Evolutionary conservation across 2,888 invertebrate species (phyloP), one percentile per base, ranked within the genome.

Genomic region (Euclidia mi): DNA sequence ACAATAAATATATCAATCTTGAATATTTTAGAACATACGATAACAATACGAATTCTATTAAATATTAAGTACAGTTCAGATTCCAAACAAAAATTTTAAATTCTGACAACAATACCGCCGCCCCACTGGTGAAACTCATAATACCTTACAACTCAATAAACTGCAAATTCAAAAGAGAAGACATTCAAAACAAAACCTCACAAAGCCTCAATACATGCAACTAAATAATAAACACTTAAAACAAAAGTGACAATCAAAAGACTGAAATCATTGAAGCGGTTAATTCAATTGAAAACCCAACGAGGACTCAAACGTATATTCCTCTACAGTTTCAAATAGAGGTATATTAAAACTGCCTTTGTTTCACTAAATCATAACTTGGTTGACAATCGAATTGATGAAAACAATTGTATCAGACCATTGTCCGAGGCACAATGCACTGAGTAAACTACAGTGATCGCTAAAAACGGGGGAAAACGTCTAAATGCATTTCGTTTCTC

Each of bases 371-470:
- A 72, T 76, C 70, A 76, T 63, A 72, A 63, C 70, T 63, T 50
- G 56, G 68, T 72, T 63, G 63, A 76, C 73, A 73, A 73, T 76
- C 63, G 73, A 73, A 72, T 76, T 67, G 71, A 70, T 61, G 74
- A 73, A 75, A 75, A 75, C 65, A 67, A 69, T 71, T 61, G 69
- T 41, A 56, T 56, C 63, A 47, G 47, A 57, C 65, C 51, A 75
- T 70, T 75, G 76, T 76, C 72, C 65, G 41, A 59, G 40, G 68
- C 73, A 70, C 73, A 76, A 76, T 73, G 68, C 73, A 76, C 56
- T 60, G 64, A 67, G 20, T 65, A 64, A 76, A 65, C 78, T 66
- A 53, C 61, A 59, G 55, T 60, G 60, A 65, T 35, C 45, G 49
- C 35, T 61, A 70, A 76, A 75, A 71, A 76, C 62, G 61, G 25